Evolutionary conservation across 2,113 vertebrate species (phyloP).

Genomic region (Passerina amoena): DNA sequence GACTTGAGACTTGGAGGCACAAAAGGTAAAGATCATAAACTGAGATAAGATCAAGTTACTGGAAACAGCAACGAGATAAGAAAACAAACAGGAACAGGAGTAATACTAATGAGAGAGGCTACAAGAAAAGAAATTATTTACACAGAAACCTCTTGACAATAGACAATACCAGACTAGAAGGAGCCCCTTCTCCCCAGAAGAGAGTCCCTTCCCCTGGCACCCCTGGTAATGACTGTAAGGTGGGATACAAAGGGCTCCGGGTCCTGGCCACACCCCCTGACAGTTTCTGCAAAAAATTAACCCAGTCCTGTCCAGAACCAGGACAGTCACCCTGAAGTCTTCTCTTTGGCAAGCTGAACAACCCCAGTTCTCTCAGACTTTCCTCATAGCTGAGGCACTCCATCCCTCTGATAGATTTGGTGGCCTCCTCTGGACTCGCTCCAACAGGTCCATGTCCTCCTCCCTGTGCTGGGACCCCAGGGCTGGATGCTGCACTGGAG

Average conservation of each 20-base stretch:
- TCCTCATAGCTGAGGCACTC: rapidly evolving
- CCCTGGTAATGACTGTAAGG: not conserved
- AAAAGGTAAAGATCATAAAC: not conserved
- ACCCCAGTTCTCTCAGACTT: not conserved
- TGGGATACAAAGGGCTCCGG: not conserved
- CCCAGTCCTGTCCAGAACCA: not conserved
- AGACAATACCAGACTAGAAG: not conserved
- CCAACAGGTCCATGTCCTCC: not conserved
- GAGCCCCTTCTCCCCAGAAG: not conserved
- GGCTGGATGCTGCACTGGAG: not conserved
- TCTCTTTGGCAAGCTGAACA: not conserved
- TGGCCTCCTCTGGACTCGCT: rapidly evolving
- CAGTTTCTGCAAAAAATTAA: not conserved
- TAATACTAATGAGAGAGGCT: not conserved
- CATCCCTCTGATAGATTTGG: not conserved
- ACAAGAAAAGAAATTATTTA: not conserved
- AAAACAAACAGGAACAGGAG: not conserved
- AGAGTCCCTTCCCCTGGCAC: not conserved
- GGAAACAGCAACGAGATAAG: not conserved
- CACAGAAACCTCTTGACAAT: not conserved
- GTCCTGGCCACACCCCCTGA: not conserved
- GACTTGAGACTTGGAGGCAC: not conserved
- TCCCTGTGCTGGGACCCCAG: not conserved
- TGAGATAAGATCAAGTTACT: not conserved
- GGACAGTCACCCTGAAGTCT: not conserved